A percentile compares a stretch with the other conserved stretches of the same genome.
phyloP scores from a whole-genome alignment of 2,888 invertebrate species.

The Ormyrus pomaceus region DNA sequence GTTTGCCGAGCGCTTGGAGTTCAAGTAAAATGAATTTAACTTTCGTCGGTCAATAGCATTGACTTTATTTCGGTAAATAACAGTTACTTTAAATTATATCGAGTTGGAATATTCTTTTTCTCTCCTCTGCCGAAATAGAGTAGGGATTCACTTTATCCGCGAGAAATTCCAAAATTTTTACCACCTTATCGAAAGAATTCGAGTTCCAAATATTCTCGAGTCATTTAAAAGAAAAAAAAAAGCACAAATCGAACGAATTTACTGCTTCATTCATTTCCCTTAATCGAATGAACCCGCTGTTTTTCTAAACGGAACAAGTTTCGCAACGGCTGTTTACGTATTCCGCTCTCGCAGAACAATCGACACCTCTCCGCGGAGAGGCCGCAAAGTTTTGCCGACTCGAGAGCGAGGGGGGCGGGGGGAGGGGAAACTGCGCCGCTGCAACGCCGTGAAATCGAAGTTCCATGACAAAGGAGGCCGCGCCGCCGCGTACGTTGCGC shows the following conservation, averaged over 20 bases:
- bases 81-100: constrained; percentile 20
- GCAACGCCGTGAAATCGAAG: neutral
- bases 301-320: no score
- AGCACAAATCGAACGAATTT: neutral
- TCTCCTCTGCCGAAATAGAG: neutral
- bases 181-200: no score
- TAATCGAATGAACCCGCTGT: neutral
- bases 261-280: neutral
- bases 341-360: no score
- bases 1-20: constrained; percentile 18
- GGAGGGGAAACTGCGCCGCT: no score
- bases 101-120: constrained; percentile 6
- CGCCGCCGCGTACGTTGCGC: neutral
- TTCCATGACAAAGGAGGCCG: constrained; percentile 41
- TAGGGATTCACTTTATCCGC: no score
- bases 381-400: no score
- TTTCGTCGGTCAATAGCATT: constrained; percentile 42
- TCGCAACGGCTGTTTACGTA: no score
- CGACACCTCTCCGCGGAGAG: no score
- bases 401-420: no score
- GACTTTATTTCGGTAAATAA: constrained; percentile 35
- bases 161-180: no score
- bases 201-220: no score
- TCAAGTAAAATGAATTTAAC: constrained; percentile 39
- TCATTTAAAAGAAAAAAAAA: no score